Percentiles rank a stretch among this genome's conserved stretches.
These are phyloP conservation scores for Formica aserva DNA, from an alignment of 2,888 invertebrate genomes.

Conservation along the genomic window DNA sequence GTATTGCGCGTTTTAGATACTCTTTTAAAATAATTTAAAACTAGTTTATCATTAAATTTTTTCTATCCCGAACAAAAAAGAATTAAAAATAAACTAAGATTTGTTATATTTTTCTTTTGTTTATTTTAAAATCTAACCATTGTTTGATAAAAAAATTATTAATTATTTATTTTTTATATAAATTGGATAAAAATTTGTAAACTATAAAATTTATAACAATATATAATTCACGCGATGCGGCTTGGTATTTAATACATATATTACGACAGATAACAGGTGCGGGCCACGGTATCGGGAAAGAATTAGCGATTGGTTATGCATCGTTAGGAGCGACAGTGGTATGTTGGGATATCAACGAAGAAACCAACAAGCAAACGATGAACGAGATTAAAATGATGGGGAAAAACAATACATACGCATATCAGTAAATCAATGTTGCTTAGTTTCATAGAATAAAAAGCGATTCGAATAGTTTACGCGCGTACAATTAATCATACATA, in stretches of 20 bases:
- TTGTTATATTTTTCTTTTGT: no score
- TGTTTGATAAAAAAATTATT: no score
- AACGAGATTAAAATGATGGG: slow-evolving; percentile 87
- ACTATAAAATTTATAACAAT: no score
- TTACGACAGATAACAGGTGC: slow-evolving; percentile 92
- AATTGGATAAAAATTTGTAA: no score
- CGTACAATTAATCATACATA: background rate
- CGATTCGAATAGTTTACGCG: background rate
- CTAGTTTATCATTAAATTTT: no score
- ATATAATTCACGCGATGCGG: no score
- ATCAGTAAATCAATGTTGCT: slow-evolving; percentile 84
- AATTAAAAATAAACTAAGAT: no score
- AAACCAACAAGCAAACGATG: slow-evolving; percentile 90
- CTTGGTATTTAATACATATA: slow-evolving; percentile 25
- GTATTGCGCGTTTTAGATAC: no score
- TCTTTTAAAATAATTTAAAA: no score
- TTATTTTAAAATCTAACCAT: no score
- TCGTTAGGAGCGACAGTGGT: slow-evolving; percentile 90
- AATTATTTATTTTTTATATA: no score
- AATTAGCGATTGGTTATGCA: slow-evolving; percentile 91
- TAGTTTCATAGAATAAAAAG: slow-evolving; percentile 74
- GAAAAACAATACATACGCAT: slow-evolving; percentile 84
- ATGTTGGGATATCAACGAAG: slow-evolving; percentile 92
- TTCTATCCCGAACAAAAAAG: no score
- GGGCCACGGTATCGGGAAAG: slow-evolving; percentile 93